Evolutionary conservation across 2,797 vertebrate genomes (phyloP).

Genomic region (Oreortyx pictus): DNA sequence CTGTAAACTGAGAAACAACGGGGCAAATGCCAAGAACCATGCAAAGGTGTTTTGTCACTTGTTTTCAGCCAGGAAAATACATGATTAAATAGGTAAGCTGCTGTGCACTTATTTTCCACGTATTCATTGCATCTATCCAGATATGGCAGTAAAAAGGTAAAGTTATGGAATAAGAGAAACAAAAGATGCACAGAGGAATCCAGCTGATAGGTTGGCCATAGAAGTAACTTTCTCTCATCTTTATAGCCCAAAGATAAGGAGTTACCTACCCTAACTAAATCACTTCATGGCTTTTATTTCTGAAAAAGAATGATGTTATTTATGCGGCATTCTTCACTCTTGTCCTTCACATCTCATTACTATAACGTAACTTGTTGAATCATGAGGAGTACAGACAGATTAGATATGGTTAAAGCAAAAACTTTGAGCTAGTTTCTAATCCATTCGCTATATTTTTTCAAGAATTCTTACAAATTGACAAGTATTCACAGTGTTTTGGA

Average conservation of each 20-base stretch:
- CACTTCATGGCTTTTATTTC: neutral
- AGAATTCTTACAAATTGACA: neutral
- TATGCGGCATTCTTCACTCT: neutral
- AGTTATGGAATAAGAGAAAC: neutral
- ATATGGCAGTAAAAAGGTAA: neutral
- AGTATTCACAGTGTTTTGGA: neutral
- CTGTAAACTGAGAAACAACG: neutral
- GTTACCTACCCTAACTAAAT: neutral
- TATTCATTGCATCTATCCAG: neutral
- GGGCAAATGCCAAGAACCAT: neutral
- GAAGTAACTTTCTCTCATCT: neutral
- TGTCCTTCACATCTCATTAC: neutral
- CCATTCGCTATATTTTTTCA: neutral
- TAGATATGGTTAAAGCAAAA: neutral
- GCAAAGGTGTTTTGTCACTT: neutral
- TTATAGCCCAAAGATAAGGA: neutral
- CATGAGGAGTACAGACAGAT: neutral
- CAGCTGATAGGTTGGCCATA: neutral
- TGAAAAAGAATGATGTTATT: neutral
- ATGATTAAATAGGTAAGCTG: neutral
- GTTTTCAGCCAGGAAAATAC: slow-evolving; percentile 14
- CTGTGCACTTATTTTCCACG: neutral
- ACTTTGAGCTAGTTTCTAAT: neutral
- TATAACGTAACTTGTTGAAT: neutral
- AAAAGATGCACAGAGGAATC: neutral